phyloP scores from a whole-genome alignment of 2,113 vertebrate species.

The Chaetops frenatus region DNA sequence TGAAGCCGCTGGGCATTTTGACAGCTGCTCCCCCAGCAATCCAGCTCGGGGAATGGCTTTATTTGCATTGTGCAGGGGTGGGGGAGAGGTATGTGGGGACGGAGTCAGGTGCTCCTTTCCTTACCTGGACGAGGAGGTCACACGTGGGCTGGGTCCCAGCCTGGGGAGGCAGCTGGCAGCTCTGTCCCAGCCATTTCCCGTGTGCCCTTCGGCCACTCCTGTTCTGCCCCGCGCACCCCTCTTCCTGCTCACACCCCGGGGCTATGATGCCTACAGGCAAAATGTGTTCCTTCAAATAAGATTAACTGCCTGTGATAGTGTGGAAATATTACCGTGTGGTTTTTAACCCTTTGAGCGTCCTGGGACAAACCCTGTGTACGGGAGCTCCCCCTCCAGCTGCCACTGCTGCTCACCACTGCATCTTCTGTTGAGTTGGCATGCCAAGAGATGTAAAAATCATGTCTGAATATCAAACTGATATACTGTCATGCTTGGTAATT shows the following conservation, averaged over 20 bases:
- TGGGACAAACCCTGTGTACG: background rate
- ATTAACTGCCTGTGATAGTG: background rate
- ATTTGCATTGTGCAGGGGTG: background rate
- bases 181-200: background rate
- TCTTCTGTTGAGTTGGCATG: background rate
- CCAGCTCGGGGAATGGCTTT: background rate
- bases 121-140: background rate
- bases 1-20: background rate
- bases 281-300: slow-evolving; percentile 33
- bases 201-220: background rate
- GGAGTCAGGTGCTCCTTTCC: background rate
- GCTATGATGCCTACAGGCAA: background rate
- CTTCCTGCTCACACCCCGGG: background rate
- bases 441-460: background rate
- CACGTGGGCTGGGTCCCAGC: background rate
- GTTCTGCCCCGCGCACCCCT: background rate
- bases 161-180: background rate
- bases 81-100: background rate
- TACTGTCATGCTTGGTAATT: background rate
- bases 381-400: background rate
- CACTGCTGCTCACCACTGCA: background rate
- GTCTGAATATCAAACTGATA: background rate
- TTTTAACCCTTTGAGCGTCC: background rate
- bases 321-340: background rate
- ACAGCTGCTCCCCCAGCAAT: background rate